Percentiles rank a stretch among this genome's conserved stretches.
These are phyloP conservation scores for Microplitis deprimator DNA, from an alignment of 2,888 invertebrate species.

Conservation along the genomic window DNA sequence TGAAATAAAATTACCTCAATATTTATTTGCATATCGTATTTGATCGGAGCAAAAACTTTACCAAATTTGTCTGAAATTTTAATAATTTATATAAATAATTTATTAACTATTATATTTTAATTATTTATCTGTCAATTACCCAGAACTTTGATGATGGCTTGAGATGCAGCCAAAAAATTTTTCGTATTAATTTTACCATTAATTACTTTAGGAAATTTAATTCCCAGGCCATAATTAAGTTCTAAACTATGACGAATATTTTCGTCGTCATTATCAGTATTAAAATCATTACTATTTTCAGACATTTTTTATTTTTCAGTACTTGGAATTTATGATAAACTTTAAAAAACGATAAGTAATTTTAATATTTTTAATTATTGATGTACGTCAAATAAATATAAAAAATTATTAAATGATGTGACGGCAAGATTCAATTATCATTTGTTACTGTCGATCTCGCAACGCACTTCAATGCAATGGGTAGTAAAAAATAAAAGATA, in stretches of 20 bases:
- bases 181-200: conserved; percentile 76
- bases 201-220: conserved; percentile 73
- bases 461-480: not conserved
- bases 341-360: not conserved
- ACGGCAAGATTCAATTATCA: not conserved
- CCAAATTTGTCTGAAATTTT: conserved; percentile 80
- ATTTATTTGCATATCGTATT: conserved; percentile 84
- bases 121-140: conserved; percentile 73
- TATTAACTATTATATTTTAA: not conserved
- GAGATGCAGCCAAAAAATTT: conserved; percentile 77
- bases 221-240: conserved; percentile 15
- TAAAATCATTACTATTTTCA: conserved; percentile 44
- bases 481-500: not conserved
- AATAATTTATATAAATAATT: conserved; percentile 32
- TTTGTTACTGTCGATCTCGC: not conserved
- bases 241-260: not conserved
- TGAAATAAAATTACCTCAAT: conserved; percentile 76
- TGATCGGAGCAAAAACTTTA: conserved; percentile 81
- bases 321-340: not conserved
- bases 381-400: not conserved
- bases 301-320: conserved; percentile 9
- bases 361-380: not conserved
- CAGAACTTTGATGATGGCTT: conserved; percentile 76
- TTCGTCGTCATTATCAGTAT: conserved; percentile 41
- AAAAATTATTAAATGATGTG: not conserved